Evolutionary conservation across 2,113 vertebrate species (phyloP).

Genomic region (Emydura subglobosa): DNA sequence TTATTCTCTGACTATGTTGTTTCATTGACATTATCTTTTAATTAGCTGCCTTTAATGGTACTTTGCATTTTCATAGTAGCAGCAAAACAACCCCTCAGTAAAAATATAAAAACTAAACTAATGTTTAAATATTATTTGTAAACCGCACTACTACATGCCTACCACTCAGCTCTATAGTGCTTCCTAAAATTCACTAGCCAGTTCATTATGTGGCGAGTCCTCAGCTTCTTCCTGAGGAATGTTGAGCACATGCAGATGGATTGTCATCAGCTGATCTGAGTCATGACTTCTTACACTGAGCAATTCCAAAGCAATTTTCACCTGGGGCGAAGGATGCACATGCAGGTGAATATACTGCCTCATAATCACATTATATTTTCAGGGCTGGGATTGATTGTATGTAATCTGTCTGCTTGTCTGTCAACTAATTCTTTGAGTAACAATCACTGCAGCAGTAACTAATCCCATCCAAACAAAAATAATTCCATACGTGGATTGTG

Average conservation of each 20-base stretch:
- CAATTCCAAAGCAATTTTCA: neutral
- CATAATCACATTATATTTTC: neutral
- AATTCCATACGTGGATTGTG: fast-evolving
- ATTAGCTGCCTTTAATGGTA: neutral
- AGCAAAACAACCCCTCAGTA: neutral
- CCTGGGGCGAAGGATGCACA: neutral
- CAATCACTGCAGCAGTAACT: neutral
- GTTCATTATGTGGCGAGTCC: neutral
- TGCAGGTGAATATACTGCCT: neutral
- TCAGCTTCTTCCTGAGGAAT: neutral
- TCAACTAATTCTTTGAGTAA: neutral
- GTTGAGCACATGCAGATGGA: no score
- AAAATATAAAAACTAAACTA: neutral
- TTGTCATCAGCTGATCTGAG: neutral
- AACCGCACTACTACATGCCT: neutral
- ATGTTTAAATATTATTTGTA: neutral
- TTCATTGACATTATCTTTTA: no score
- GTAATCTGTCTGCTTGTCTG: constrained; percentile 20
- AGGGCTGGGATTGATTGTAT: neutral
- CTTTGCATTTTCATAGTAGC: neutral
- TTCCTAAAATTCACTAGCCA: neutral
- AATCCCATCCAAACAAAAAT: fast-evolving
- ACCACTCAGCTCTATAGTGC: neutral
- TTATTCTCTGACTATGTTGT: no score
- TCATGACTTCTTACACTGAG: neutral